These are phyloP conservation scores for Austrolebias charrua DNA, from an alignment of 2,797 vertebrate species.

Conservation along the genomic window DNA sequence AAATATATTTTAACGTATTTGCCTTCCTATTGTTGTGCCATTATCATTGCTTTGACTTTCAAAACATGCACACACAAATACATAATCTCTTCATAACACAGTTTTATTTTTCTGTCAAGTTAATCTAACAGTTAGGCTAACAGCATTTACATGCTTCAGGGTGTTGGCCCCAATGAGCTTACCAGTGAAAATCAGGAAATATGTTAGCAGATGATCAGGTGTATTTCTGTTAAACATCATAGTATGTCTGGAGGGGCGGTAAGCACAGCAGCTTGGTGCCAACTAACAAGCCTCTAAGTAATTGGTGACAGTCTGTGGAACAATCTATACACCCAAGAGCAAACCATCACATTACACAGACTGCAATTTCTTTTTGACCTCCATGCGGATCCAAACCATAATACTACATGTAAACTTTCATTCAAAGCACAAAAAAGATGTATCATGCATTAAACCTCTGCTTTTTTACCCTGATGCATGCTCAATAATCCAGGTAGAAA, in stretches of 20 bases:
- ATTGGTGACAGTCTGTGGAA: conserved; percentile 57
- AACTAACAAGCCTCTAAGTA: conserved; percentile 65
- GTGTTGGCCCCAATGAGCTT: conserved; percentile 34
- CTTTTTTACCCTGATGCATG: too few species aligned
- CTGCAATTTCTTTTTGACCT: conserved; percentile 52
- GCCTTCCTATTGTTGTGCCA: conserved; percentile 25
- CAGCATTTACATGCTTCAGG: conserved; percentile 26
- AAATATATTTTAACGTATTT: conserved; percentile 8
- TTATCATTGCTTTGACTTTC: conserved; percentile 21
- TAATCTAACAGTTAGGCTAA: conserved; percentile 31
- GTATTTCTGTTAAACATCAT: conserved; percentile 43
- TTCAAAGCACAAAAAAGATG: conserved; percentile 24
- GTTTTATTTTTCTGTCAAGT: conserved; percentile 32
- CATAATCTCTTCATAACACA: conserved; percentile 15
- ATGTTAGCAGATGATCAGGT: conserved; percentile 57
- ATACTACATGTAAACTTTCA: conserved; percentile 47
- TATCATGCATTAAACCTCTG: conserved; percentile 26
- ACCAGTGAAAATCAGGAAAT: conserved; percentile 42
- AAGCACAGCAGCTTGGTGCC: conserved; percentile 50
- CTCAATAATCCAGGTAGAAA: too few species aligned
- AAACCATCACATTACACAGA: conserved; percentile 60
- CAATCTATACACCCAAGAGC: conserved; percentile 58
- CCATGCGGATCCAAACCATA: conserved; percentile 31
- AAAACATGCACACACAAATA: not conserved
- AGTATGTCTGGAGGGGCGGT: conserved; percentile 57